Percentiles rank a stretch among this genome's conserved stretches.
Evolutionary conservation across 2,888 invertebrate genomes (phyloP).

Genomic region (Scaeva pyrastri): DNA sequence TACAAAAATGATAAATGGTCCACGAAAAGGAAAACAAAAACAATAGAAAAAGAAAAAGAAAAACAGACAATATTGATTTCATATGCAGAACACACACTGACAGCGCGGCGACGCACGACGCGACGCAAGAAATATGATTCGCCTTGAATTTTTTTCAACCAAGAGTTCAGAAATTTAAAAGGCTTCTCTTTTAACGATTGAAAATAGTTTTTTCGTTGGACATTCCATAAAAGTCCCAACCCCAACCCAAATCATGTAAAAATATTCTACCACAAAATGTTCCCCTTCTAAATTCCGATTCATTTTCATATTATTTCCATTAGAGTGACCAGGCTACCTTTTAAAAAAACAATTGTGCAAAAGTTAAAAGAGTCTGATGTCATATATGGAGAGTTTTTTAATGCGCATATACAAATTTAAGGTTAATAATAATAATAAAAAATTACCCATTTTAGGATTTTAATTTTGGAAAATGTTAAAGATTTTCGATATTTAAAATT

Average conservation of each 20-base stretch:
- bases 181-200: background rate
- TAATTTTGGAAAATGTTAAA: no score
- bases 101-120: no score
- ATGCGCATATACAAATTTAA: no score
- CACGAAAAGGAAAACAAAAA: no score
- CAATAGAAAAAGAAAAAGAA: background rate
- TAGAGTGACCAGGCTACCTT: background rate
- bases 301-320: background rate
- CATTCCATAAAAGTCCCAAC: background rate
- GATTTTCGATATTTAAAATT: no score
- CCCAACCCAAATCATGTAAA: background rate
- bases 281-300: background rate
- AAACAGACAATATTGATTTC: constrained; percentile 40
- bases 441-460: no score
- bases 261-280: background rate
- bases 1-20: no score
- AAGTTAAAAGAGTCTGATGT: no score
- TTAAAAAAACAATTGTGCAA: no score
- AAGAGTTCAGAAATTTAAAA: constrained; percentile 56
- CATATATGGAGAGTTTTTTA: no score
- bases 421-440: no score
- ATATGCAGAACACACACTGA: constrained; percentile 17
- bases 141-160: constrained; percentile 72
- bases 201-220: background rate
- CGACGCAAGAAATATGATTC: constrained; percentile 47